Evolutionary conservation across 2,113 vertebrate genomes (phyloP).

Genomic region (Alethe diademata): DNA sequence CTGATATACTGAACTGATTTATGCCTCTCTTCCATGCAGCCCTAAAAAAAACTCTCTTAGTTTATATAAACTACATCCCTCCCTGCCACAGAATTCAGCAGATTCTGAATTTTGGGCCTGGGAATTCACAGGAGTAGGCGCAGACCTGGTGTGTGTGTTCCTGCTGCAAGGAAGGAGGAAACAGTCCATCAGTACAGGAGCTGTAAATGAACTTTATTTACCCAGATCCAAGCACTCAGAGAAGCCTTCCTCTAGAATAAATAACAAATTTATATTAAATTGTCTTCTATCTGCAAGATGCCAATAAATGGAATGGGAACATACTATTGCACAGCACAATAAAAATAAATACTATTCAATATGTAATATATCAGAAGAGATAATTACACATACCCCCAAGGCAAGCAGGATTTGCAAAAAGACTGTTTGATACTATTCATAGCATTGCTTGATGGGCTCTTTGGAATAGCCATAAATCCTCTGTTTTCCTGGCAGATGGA

Average conservation of each 20-base stretch:
- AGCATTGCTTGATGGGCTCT: neutral
- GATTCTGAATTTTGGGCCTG: neutral
- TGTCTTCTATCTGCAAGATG: neutral
- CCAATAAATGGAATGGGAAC: neutral
- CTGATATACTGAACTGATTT: neutral
- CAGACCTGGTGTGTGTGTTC: neutral
- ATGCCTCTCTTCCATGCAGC: neutral
- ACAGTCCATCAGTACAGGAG: neutral
- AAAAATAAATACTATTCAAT: conserved; percentile 47
- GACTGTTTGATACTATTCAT: conserved; percentile 1
- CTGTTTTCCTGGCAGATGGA: conserved; percentile 18
- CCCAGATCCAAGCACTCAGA: neutral
- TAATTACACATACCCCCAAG: conserved; percentile 1
- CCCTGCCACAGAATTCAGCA: neutral
- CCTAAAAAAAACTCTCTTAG: neutral
- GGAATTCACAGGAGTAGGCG: neutral
- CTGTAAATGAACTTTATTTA: neutral
- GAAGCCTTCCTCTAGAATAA: neutral
- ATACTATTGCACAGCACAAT: neutral
- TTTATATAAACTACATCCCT: neutral
- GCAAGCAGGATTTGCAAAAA: conserved; percentile 34
- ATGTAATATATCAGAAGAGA: conserved; percentile 2
- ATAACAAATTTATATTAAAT: neutral
- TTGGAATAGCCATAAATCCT: conserved; percentile 46
- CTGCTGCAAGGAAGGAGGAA: neutral